Evolutionary conservation across 2,888 invertebrate genomes (phyloP).

Genomic region (Platycnemis pennipes): DNA sequence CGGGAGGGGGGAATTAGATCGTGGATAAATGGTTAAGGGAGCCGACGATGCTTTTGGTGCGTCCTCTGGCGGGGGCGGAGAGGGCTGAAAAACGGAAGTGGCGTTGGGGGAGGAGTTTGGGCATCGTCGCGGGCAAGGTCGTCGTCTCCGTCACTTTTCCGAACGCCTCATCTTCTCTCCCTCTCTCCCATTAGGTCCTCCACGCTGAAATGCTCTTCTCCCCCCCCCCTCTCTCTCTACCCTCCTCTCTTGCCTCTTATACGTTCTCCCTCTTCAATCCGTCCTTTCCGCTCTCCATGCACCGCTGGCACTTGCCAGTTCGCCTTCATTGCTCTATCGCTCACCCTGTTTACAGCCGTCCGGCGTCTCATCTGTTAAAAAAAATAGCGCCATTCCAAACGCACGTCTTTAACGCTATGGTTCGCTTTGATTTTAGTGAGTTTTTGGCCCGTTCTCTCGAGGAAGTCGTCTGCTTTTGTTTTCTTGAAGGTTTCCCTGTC

Average conservation of each 20-base stretch:
- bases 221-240: background rate
- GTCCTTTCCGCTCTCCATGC: background rate
- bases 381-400: background rate
- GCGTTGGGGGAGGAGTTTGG: background rate
- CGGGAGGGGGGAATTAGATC: background rate
- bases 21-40: slow-evolving; percentile 1
- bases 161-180: background rate
- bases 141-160: background rate
- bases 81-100: background rate
- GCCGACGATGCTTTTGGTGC: slow-evolving; percentile 28
- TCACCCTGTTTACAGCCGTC: slow-evolving; percentile 39
- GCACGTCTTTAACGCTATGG: background rate
- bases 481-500: background rate
- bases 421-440: background rate
- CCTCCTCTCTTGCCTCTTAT: background rate
- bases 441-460: slow-evolving; percentile 7
- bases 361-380: slow-evolving; percentile 19
- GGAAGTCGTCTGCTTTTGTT: background rate
- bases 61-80: background rate
- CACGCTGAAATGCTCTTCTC: background rate
- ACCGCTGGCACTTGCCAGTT: slow-evolving; percentile 8
- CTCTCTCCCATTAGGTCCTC: background rate
- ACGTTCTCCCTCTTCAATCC: background rate
- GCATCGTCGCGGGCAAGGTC: background rate
- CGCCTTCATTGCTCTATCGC: slow-evolving; percentile 11